Evolutionary conservation across 2,888 invertebrate genomes (phyloP).

Genomic region (Drosophila engyochracea): DNA sequence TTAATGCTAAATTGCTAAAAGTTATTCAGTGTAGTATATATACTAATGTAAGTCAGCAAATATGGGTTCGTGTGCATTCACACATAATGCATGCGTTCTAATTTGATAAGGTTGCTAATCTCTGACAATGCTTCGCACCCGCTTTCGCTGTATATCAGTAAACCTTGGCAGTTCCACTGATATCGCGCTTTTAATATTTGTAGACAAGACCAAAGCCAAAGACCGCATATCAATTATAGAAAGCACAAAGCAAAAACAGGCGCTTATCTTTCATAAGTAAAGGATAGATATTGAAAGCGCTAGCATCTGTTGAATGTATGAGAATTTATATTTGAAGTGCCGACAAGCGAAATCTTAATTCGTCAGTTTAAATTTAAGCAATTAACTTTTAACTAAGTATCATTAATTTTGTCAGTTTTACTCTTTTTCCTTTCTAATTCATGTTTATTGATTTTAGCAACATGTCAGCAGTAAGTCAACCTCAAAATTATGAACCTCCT

Average conservation of each 20-base stretch:
- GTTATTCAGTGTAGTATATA: conserved; percentile 6
- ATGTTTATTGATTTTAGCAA: conserved; percentile 42
- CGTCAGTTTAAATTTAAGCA: background rate
- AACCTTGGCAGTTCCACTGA: conserved; percentile 32
- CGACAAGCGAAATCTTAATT: background rate
- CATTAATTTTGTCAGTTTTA: background rate
- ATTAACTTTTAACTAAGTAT: background rate
- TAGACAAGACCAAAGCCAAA: conserved; percentile 12
- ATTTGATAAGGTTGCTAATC: conserved; percentile 51
- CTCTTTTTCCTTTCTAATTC: background rate
- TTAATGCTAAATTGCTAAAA: conserved; percentile 39
- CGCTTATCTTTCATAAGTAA: conserved; percentile 13
- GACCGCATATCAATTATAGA: conserved; percentile 25
- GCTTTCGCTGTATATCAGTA: conserved; percentile 44
- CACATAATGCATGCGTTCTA: conserved; percentile 4
- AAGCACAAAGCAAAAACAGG: conserved; percentile 10
- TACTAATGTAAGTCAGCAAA: conserved; percentile 3
- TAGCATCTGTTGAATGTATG: background rate
- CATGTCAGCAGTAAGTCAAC: conserved; percentile 54
- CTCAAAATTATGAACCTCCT: conserved; percentile 10
- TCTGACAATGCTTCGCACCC: conserved; percentile 12
- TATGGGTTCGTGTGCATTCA: conserved; percentile 4
- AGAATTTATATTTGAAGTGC: conserved; percentile 1
- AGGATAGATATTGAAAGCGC: background rate
- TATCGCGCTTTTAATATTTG: conserved; percentile 28